Evolutionary conservation across 2,888 invertebrate species (phyloP), one percentile per base, ranked within the genome.

Genomic region (Plebejus argus): DNA sequence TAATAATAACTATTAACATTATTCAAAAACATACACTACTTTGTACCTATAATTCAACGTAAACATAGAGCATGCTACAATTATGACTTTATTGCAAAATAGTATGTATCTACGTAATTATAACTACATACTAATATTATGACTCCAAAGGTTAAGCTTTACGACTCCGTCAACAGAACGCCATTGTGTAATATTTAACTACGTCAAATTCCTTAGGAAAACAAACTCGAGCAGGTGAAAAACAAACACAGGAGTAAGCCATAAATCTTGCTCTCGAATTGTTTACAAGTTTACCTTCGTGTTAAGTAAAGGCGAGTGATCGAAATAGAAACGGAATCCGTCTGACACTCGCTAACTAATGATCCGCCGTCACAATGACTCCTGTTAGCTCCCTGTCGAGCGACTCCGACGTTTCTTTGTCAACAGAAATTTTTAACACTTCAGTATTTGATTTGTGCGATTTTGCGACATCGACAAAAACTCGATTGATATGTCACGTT

Each of bases 381-480:
- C 78, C 82, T 81, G 80, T 80, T 82, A 85, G 86, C 87, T 88
- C 90, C 90, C 90, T 86, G 89, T 86, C 85, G 89, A 83, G 86
- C 86, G 85, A 88, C 82, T 82, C 81, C 85, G 83, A 85, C 90
- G 88, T 85, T 86, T 84, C 87, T 87, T 93, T 92, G 92, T 92
- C 82, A 88, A 84, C 86, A 84, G 82, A 88, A 87, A 91, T 85
- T 89, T 90, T 91, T 93, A 93, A 93, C 94, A 93, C 93, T 93
- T 91, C 92, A 90, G 89, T 92, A 87, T 93, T 93, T 92, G 93
- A 93, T 93, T 92, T 93, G 92, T 90, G 90, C 89, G 92, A 93
- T 91, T 89, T 87, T 84, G 83, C 85, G 80, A 81, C 78, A 81
- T 82, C 78, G 76, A 78, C 78, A 91, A 90, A 90, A 91, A 91